These are phyloP conservation scores for Avahi laniger DNA, from an alignment of 2,797 vertebrate species.

Conservation along the genomic window DNA sequence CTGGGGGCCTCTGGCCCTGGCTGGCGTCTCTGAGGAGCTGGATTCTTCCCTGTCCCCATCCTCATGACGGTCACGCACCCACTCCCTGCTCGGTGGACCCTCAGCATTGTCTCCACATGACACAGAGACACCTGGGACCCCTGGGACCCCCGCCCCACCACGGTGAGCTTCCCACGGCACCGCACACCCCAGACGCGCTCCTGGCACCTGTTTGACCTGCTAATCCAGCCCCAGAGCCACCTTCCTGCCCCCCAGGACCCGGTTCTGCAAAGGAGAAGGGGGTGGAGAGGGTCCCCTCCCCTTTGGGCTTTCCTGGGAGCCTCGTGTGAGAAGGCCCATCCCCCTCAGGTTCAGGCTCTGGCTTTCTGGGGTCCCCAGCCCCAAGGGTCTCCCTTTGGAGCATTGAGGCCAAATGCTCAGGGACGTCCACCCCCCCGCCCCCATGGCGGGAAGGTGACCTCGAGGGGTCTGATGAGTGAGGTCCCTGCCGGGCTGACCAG, in stretches of 20 bases:
- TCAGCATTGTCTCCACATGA: rapidly evolving
- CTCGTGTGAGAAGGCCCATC: too few relatives aligned
- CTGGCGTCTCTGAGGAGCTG: rapidly evolving
- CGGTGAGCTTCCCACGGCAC: not conserved
- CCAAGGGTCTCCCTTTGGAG: not conserved
- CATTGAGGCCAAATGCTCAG: not conserved
- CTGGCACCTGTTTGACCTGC: not conserved
- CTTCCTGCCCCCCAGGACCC: not conserved
- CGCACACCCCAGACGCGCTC: rapidly evolving
- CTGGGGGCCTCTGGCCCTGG: rapidly evolving
- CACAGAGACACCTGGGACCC: rapidly evolving
- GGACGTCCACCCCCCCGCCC: too few relatives aligned
- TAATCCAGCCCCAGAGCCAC: not conserved
- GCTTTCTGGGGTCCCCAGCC: not conserved
- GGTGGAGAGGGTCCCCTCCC: rapidly evolving
- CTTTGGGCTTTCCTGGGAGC: rapidly evolving
- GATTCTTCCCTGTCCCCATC: not conserved
- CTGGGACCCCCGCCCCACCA: not conserved
- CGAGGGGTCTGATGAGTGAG: not conserved
- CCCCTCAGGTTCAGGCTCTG: not conserved
- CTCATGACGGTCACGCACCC: rapidly evolving
- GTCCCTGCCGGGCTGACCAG: not conserved
- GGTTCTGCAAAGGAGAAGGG: not conserved
- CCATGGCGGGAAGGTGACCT: not conserved
- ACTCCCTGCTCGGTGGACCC: not conserved